These are phyloP conservation scores for Aricia agestis DNA, from an alignment of 1,140 invertebrate species.

Conservation along the genomic window DNA sequence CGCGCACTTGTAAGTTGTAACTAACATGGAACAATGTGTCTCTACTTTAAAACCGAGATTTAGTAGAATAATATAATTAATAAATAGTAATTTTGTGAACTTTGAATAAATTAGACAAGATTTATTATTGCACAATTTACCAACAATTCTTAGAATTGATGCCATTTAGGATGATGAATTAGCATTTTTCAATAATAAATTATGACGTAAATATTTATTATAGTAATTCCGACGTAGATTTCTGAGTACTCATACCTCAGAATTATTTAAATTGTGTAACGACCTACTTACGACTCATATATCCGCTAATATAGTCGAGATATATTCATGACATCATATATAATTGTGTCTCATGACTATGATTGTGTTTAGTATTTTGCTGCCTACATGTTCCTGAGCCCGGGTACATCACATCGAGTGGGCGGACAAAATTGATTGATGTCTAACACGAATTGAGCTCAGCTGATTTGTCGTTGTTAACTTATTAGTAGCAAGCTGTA, in stretches of 20 bases:
- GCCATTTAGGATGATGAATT: background rate
- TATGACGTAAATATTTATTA: background rate
- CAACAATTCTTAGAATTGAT: background rate
- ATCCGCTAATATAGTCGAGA: background rate
- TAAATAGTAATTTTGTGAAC: too few relatives aligned
- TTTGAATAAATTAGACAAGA: background rate
- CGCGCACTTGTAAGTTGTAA: too few relatives aligned
- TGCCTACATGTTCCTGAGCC: background rate
- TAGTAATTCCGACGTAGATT: background rate
- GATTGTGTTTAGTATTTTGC: background rate
- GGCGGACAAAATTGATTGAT: background rate
- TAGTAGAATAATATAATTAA: too few relatives aligned
- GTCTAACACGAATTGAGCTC: background rate
- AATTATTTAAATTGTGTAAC: constrained; percentile 4
- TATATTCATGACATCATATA: constrained; percentile 3
- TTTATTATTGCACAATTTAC: background rate
- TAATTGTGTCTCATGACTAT: background rate
- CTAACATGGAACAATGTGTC: too few relatives aligned
- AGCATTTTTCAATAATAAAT: background rate
- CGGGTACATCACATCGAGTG: background rate
- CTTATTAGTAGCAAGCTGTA: background rate
- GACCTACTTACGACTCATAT: background rate
- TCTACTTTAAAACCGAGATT: too few relatives aligned
- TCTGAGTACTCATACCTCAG: background rate
- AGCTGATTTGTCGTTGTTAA: background rate